Percentiles rank a stretch among this genome's conserved stretches.
These are phyloP conservation scores for Volucella inanis DNA, from an alignment of 2,888 invertebrate genomes.

Conservation along the genomic window DNA sequence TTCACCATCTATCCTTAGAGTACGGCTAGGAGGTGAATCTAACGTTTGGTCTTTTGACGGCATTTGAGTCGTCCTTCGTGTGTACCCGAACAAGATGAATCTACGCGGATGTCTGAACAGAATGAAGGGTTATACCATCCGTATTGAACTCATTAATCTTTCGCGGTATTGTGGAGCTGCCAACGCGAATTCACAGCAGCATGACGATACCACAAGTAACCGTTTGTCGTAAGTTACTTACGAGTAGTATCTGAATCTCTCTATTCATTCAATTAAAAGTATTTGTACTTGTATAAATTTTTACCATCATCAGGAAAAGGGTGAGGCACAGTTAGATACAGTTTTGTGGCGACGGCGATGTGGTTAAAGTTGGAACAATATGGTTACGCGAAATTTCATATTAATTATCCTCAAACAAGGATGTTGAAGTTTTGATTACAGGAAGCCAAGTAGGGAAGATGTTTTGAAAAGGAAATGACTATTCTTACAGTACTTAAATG, in stretches of 20 bases:
- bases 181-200: conserved; percentile 56
- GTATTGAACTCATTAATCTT: conserved; percentile 73
- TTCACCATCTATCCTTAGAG: conserved; percentile 50
- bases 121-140: conserved; percentile 70
- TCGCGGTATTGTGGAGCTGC: conserved; percentile 73
- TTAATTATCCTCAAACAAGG: conserved; percentile 64
- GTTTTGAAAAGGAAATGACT: neutral
- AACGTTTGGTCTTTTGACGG: conserved; percentile 56
- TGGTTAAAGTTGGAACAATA: conserved; percentile 54
- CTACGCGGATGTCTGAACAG: neutral
- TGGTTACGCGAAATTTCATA: conserved; percentile 66
- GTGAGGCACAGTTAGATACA: neutral
- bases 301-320: conserved; percentile 1
- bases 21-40: conserved; percentile 35
- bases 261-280: conserved; percentile 70
- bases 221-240: conserved; percentile 60
- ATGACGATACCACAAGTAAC: conserved; percentile 63
- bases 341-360: conserved; percentile 7
- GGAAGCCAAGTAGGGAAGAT: conserved; percentile 7
- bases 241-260: conserved; percentile 36
- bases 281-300: conserved; percentile 59
- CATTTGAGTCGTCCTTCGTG: conserved; percentile 42
- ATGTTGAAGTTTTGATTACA: conserved; percentile 39
- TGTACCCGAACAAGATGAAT: conserved; percentile 12
- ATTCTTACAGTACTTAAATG: too few species aligned